Percentiles rank a stretch among this genome's conserved stretches.
Evolutionary conservation across 2,113 vertebrate species (phyloP).

Genomic region (Indri indri): DNA sequence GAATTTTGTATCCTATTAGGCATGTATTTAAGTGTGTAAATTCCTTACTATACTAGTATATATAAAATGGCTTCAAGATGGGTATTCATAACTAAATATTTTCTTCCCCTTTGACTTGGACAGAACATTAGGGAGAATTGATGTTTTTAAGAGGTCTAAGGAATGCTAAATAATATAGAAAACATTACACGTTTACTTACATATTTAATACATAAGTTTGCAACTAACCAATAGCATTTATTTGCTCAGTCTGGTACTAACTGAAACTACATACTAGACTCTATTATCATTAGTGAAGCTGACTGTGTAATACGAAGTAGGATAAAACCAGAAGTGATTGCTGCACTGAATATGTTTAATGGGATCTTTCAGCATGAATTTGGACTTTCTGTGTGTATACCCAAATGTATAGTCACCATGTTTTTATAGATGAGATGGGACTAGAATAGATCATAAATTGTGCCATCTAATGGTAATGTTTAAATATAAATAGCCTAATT

Average conservation of each 20-base stretch:
- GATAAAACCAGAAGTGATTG: not conserved
- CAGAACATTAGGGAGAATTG: not conserved
- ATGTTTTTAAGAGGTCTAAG: conserved; percentile 10
- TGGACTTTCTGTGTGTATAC: conserved; percentile 10
- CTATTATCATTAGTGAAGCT: not conserved
- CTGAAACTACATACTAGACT: not conserved
- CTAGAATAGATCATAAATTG: not conserved
- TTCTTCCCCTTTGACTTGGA: not conserved
- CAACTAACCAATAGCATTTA: not conserved
- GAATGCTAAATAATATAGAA: not conserved
- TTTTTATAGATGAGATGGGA: not conserved
- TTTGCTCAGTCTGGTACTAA: not conserved
- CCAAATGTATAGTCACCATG: not conserved
- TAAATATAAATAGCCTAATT: not conserved
- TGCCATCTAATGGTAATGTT: not conserved
- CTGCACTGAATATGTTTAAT: not conserved
- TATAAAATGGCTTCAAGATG: conserved; percentile 13
- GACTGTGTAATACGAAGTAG: not conserved
- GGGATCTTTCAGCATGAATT: not conserved
- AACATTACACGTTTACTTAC: not conserved
- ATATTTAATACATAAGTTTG: not conserved
- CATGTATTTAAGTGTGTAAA: conserved; percentile 20
- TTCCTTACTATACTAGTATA: not conserved
- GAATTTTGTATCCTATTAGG: not conserved
- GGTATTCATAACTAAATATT: not conserved